Evolutionary conservation across 2,888 invertebrate species (phyloP), one percentile per base, ranked within the genome.

Genomic region (Cheilosia pagana): DNA sequence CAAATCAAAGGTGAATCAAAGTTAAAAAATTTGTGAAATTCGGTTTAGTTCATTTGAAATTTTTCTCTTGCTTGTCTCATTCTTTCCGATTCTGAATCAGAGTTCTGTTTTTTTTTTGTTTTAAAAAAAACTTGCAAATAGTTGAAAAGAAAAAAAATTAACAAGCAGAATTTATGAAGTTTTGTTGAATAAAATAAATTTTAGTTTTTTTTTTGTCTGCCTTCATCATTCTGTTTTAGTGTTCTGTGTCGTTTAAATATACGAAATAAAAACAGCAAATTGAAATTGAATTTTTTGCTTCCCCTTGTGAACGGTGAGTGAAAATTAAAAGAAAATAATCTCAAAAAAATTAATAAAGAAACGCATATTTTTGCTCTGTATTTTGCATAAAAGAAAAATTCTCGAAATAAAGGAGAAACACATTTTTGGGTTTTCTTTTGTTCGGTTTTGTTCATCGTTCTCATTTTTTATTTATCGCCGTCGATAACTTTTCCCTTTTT

Each of bases 1-100:
- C 82, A 77, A 82, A 75, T 74, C 78, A 78, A 83, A 83, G 83
- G 83, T 83, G 83, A 83, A 83, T 83, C 78, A 83, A 72, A 77
- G 25, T 55, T 48, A 50, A 48, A 43, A 52, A 82, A 74, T 78
- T 78, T 78, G 78, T 83, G 83, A 83, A 83, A 83, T 78, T 83
- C 63, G 52, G 68, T 70, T 63, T 55, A 71, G 57, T 65, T 82
- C 67, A 70, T 60, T 67, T 63, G 63, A 62, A 76, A 65, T 68
- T 48, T 81, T 63, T 41, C 19, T 50, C 57, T 67, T 82, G 60
- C 60, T 76, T 68, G 25, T 62, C 23, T 71, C 67, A 35, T 68
- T 74, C 41, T 74, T 50, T 72, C 41, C 23, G 45, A 35, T 57
- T 57, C 60, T 41, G 14, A 60, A 52, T 72, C 41, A 50, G 41